Percentiles rank a stretch among this genome's conserved stretches.
Evolutionary conservation across 2,888 invertebrate species (phyloP).

Genomic region (Busseola fusca): DNA sequence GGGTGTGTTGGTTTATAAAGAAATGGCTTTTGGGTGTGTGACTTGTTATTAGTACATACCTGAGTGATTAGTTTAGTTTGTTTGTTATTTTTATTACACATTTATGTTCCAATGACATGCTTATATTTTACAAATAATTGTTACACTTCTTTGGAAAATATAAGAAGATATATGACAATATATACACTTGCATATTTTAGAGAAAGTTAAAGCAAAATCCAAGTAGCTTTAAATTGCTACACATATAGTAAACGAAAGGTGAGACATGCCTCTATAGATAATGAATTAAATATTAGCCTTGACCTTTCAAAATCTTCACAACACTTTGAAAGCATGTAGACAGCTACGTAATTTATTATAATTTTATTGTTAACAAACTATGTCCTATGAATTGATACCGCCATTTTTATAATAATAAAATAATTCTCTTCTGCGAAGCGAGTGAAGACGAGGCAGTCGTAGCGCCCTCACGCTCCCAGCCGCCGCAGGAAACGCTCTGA

Average conservation of each 20-base stretch:
- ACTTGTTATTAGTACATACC: conserved; percentile 22
- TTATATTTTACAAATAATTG: no score
- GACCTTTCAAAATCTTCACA: not conserved
- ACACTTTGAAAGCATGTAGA: not conserved
- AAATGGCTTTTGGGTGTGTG: conserved; percentile 54
- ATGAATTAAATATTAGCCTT: conserved; percentile 13
- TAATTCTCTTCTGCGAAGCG: no score
- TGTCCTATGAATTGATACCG: conserved; percentile 2
- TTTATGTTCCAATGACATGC: not conserved
- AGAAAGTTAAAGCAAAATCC: not conserved
- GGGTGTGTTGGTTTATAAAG: conserved; percentile 39
- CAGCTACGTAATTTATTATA: conserved; percentile 13
- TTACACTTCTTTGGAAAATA: no score
- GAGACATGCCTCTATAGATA: no score
- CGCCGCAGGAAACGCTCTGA: no score
- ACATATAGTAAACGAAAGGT: not conserved
- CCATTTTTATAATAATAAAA: conserved; percentile 15
- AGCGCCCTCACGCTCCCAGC: no score
- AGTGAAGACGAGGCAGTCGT: no score
- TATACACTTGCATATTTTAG: not conserved
- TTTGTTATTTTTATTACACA: conserved; percentile 9
- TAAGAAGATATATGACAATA: no score
- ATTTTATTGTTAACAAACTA: conserved; percentile 16
- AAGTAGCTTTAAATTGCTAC: no score
- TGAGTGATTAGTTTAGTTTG: conserved; percentile 42